Base-by-base conservation (phyloP, 2,888 invertebrate species). In the Sesamia inferens region DNA sequence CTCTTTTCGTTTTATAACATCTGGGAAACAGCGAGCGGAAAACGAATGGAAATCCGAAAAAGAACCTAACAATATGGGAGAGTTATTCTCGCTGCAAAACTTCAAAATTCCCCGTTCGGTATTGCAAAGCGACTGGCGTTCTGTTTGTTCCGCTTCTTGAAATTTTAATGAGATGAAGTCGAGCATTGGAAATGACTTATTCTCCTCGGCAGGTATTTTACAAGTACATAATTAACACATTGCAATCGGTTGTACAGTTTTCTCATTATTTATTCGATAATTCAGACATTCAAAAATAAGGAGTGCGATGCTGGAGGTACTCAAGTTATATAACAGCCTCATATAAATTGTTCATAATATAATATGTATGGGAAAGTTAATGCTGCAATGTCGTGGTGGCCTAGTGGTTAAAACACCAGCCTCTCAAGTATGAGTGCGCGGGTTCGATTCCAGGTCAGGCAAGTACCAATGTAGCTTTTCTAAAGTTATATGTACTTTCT, bases 161-260 rank as follows among this genome's bases (percentile, higher is more conserved):
- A 92, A 91, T 89, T 90, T 92, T 92, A 90, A 92, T 91, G 90
- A 91, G 85, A 76, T 86, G 87, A 85, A 86, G 84, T 88, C 84
- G 78, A 76, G 79, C 80, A 74, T 74, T 85, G 74, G 82, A 78
- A 80, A 78, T 83, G 78, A 81, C 76, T 84, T 83, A 77, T 81
- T 64, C 76, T 81, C 65, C 57, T 66, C 66, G 74, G 78, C 74
- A 79, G 81, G 76, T 76, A 76, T 84, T 79, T 85, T 68, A 79
- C 71, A 78, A 81, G 77, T 80, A 74, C 62, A 79, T 85, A 78
- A 83, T 79, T 79, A 82, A 84, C 77, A 79, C 62, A 63, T 66
- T 72, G 55, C 76, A 74, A 79, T 82, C 69, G 72, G 57, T 44
- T 68, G 76, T 74, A 74, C 75, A 68, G 74, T 73, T 78, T 78